A percentile compares a stretch with the other conserved stretches of the same genome.
Conservation (phyloP, 2,888 invertebrate species). For the Nemoura dubitans region DNA sequence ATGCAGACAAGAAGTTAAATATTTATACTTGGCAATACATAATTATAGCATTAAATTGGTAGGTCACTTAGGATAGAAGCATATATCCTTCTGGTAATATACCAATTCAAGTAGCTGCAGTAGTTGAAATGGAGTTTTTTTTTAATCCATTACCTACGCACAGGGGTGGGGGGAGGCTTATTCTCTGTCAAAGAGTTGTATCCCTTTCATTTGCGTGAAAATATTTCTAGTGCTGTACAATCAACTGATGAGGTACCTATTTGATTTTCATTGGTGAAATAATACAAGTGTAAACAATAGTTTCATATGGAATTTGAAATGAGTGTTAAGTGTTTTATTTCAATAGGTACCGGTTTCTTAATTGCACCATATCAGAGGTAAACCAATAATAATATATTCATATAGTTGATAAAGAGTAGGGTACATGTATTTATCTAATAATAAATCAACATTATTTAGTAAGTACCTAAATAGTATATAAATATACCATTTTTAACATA, state of each 20-base stretch:
- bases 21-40: slow-evolving; percentile 2
- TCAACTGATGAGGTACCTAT: background rate
- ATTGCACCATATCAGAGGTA: slow-evolving; percentile 36
- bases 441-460: slow-evolving; percentile 24
- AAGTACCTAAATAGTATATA: slow-evolving; percentile 31
- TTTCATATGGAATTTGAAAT: slow-evolving; percentile 3
- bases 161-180: background rate
- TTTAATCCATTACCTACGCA: background rate
- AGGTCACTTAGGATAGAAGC: background rate
- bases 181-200: background rate
- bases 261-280: slow-evolving; percentile 22
- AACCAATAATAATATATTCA: slow-evolving; percentile 24
- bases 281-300: slow-evolving; percentile 1
- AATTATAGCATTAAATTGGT: background rate
- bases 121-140: background rate
- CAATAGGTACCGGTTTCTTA: slow-evolving; percentile 18
- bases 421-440: slow-evolving; percentile 17
- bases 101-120: too few relatives aligned
- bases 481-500: background rate
- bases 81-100: too few relatives aligned
- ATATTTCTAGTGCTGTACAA: background rate
- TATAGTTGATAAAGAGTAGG: background rate
- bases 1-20: background rate
- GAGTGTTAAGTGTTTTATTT: slow-evolving; percentile 14
- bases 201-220: background rate